Evolutionary conservation across 2,888 invertebrate genomes (phyloP), one percentile per base, ranked within the genome.

Genomic region (Polymixis flavicincta): DNA sequence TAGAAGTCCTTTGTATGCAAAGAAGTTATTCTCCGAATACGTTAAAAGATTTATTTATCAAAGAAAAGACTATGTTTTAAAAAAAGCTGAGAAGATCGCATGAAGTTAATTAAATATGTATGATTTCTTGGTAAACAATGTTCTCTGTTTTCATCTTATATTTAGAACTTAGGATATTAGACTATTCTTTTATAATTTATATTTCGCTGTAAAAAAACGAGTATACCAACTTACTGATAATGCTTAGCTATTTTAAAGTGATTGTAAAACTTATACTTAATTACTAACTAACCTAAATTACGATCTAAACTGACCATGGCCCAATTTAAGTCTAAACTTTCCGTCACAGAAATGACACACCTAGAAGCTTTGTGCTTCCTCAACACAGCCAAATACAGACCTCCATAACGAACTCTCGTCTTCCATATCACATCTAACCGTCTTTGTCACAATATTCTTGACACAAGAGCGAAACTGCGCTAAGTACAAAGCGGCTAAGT

Each of bases 401-500:
- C 70, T 71, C 55, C 60, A 65, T 81, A 79, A 82, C 78, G 76
- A 78, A 74, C 74, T 57, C 83, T 80, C 66, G 17, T 67, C 74
- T 75, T 65, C 75, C 74, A 66, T 82, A 81, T 76, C 68, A 71
- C 82, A 78, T 81, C 78, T 78, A 78, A 85, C 86, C 78, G 86
- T 83, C 85, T 88, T 84, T 88, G 78, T 83, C 78, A 85, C 82
- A 85, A 88, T 88, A 84, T 84, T 66, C 83, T 85, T 81, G 85
- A 85, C 87, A 85, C 80, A 76, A 87, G 87, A 85, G 78, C 82
- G 85, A 87, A 88, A 88, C 85, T 87, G 78, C 74, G 82, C 83
- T 83, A 89, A 85, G 82, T 85, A 88, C 83, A 83, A 71, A 82
- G 87, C 87, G 88, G 86, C 85, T 76, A 89, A 90, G 87, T 89